A percentile compares a stretch with the other conserved stretches of the same genome.
phyloP scores from a whole-genome alignment of 2,888 invertebrate species.

The Drosophila rellima region DNA sequence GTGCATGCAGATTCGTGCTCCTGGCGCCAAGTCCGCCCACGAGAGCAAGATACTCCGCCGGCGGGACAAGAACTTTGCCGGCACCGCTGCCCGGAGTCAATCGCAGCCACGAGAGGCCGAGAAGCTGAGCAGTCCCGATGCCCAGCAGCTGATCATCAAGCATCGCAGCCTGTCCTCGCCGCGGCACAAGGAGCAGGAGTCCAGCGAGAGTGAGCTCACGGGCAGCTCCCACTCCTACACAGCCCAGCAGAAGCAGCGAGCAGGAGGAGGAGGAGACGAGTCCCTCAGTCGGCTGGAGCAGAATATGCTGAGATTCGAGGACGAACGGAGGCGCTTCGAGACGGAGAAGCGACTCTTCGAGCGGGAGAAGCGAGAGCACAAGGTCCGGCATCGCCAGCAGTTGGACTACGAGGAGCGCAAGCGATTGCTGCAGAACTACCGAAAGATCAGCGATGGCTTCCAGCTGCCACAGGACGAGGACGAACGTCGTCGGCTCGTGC shows the following conservation, averaged over 20 bases:
- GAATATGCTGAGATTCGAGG: constrained; percentile 84
- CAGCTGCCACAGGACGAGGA: constrained; percentile 81
- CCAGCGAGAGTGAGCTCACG: constrained; percentile 82
- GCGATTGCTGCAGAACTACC: constrained; percentile 81
- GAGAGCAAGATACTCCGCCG: constrained; percentile 85
- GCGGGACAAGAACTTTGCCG: constrained; percentile 83
- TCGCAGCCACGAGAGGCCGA: constrained; percentile 84
- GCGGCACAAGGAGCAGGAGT: constrained; percentile 82
- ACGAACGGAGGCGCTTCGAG: constrained; percentile 85
- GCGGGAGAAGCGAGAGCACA: constrained; percentile 87
- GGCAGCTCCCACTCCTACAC: constrained; percentile 56
- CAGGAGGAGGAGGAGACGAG: constrained; percentile 47
- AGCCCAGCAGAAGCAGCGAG: constrained; percentile 10
- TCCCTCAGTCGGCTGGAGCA: constrained; percentile 82
- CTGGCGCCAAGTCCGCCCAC: constrained; percentile 81
- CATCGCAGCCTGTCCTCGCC: constrained; percentile 85
- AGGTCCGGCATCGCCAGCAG: constrained; percentile 82
- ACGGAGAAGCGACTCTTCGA: constrained; percentile 85
- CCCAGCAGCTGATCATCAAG: constrained; percentile 77
- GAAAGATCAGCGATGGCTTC: constrained; percentile 82
- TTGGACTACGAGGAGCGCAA: constrained; percentile 84
- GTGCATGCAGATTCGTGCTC: constrained; percentile 82
- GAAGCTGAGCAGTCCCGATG: constrained; percentile 81
- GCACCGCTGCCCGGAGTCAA: constrained; percentile 85
- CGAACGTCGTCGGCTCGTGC: constrained; percentile 81